Base-by-base conservation (phyloP, 2,797 vertebrate genomes). In the Acomys russatus region DNA sequence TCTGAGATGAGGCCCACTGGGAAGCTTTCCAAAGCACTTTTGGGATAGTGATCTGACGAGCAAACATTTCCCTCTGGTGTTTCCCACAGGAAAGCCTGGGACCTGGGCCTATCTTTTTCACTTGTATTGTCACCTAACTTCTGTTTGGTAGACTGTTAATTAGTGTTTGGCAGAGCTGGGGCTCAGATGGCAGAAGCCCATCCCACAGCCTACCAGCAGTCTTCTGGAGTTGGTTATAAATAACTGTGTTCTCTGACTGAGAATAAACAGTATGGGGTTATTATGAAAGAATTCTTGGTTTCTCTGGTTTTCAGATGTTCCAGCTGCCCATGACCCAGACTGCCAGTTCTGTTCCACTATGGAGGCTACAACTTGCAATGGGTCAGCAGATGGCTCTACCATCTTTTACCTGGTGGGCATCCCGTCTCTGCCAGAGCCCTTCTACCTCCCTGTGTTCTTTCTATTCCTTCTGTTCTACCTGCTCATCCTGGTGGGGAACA, bases 321-420 rank as follows among this genome's bases (percentile, higher is more conserved):
- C 79, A 89, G 90, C 15, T 70, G 25, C 33, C 28, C 10, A 76
- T 89, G 54, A 87, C 64, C 61, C 73, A 68, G 74, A 90, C 86
- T 51, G n/a, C 84, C 18, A 35, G 56, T 35, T 63, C 56, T 85
- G 44, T n/a, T 64, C 79, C 35, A 79, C 17, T 38, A 95, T 97
- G 97, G 87, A 92, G 76, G n/a, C 49, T 25, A 80, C 18, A 49
- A 56, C 44, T n/a, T 97, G 97, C 78, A 97, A 97, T 64, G 95
- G 92, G 76, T 97, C 97, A 30, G 18, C 4, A 38, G 84, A 87
- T 30, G 70, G 78, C 70, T 90, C 84, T 28, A 84, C 83, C 0
- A 28, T 97, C 61, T 98, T 98, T 77, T 97, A 97, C 78, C 94
- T 98, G 66, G 80, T 96, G 74, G 98, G 97, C 0, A 97, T 98